Evolutionary conservation across 2,888 invertebrate genomes (phyloP), one percentile per base, ranked within the genome.

Genomic region (Panorpa germanica): DNA sequence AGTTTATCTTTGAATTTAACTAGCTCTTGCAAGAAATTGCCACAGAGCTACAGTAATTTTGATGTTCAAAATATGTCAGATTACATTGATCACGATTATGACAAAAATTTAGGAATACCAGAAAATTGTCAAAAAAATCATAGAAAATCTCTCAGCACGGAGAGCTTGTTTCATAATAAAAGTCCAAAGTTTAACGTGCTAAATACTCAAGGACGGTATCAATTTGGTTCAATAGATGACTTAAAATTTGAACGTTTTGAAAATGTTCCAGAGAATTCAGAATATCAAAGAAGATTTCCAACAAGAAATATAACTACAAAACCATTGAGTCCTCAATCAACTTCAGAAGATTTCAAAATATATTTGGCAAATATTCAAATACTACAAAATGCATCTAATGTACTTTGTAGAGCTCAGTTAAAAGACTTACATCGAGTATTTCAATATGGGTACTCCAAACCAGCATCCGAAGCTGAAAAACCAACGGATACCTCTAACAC

Each of bases 281-380:
- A n/a, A n/a, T n/a, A n/a, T n/a, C n/a, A n/a, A n/a, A n/a, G n/a
- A n/a, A n/a, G n/a, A n/a, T n/a, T n/a, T n/a, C n/a, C n/a, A n/a
- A n/a, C n/a, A n/a, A n/a, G 65, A 42, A 61, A 65, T 46, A 59
- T 70, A 10, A 65, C 66, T 2, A 69, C 72, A 1, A 70, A 71
- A 36, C 64, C 72, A 2, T 43, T 75, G 2, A 71, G 71, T 20
- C 69, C 69, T 2, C 68, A 68, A 38, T 65, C 63, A 14, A 69
- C 68, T 0, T 67, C 68, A 0, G 74, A 74, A 45, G 75, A 75
- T 43, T 75, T 75, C 38, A 63, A 73, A 42, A 49, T 70, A 34
- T 75, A 76, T 45, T 49, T 75, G 37, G 74, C 74, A 13, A 74
- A 74, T 43, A 69, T 75, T 49, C 74, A 75, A 41, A 70, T 74